Base-by-base conservation (phyloP, 1,140 invertebrate genomes). In the Anastrepha obliqua region DNA sequence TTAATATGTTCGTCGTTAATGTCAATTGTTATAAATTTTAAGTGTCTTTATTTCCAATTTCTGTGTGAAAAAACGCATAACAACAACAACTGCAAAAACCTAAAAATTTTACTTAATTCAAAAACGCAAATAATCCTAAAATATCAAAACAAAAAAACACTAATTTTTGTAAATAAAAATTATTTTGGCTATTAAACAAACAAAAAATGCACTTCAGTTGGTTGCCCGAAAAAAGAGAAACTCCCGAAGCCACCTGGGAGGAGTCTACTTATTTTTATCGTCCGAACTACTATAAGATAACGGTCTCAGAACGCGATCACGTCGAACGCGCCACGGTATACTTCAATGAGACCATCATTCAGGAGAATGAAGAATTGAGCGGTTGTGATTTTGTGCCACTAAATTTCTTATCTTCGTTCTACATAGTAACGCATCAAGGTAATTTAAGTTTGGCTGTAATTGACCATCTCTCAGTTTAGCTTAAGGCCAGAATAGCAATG, bases 381-480 rank as follows among this genome's bases (percentile, higher is more conserved):
- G 91, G 89, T 91, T 90, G 89, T 87, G 93, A 95, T 90, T 95
- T 95, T 89, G 89, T 92, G 78, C 95, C 95, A 44, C 90, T 95
- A 89, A 95, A 94, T 89, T 95, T 95, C 89, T 93, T 95, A 89
- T 95, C 95, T 89, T 92, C 94, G 87, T 96, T 94, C 93, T 95
- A 94, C 91, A 92, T 96, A 90, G 93, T 95, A 78, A 95, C 95
- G 62, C 93, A 94, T 93, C 95, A 96, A 96, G 96, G 95, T 96
- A 93, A 64, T n/a, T 64, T 58, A 29, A 67, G n/a, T 39, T 11
- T 51, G 15, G 39, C 29, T 0, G 29, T 29, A 29, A 29, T 29
- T 29, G 29, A 29, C 29, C 29, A 29, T 29, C 29, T 29, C 29
- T 29, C 29, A 29, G 29, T 29, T 29, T 29, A 29, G 29, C 29